Conservation (phyloP, 2,113 vertebrate genomes). For the Solea senegalensis region DNA sequence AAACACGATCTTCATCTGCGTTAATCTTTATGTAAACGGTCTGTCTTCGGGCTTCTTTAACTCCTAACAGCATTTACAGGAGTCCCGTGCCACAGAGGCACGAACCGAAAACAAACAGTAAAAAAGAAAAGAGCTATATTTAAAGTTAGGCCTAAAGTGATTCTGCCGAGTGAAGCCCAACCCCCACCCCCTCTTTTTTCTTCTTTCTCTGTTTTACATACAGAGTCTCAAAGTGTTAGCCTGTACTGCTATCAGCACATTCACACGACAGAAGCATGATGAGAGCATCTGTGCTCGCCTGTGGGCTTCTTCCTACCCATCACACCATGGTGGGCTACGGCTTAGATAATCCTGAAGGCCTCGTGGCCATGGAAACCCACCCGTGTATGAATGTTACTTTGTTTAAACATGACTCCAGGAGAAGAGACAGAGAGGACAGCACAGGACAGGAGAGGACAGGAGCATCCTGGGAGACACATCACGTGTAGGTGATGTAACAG, state of each 20-base stretch:
- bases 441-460: conserved; percentile 17
- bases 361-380: conserved; percentile 74
- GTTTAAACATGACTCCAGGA: conserved; percentile 75
- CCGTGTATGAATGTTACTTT: conserved; percentile 81
- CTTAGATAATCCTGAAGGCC: conserved; percentile 67
- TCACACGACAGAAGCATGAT: conserved; percentile 53
- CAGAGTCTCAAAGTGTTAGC: conserved; percentile 52
- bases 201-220: conserved; percentile 33
- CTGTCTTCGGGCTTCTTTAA: conserved; percentile 35
- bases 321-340: conserved; percentile 65
- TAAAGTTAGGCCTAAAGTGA: conserved; percentile 62
- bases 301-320: conserved; percentile 63
- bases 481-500: conserved; percentile 56
- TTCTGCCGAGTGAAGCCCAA: conserved; percentile 66
- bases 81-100: conserved; percentile 12
- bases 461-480: conserved; percentile 59
- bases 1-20: conserved; percentile 46
- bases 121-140: conserved; percentile 70
- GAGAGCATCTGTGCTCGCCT: conserved; percentile 76
- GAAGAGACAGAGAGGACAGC: conserved; percentile 49
- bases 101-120: conserved; percentile 41
- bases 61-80: conserved; percentile 18
- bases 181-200: background rate
- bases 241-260: conserved; percentile 42
- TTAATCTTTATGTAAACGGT: conserved; percentile 60